Base-by-base conservation (phyloP, 2,888 invertebrate genomes). In the Coremacera marginata region DNA sequence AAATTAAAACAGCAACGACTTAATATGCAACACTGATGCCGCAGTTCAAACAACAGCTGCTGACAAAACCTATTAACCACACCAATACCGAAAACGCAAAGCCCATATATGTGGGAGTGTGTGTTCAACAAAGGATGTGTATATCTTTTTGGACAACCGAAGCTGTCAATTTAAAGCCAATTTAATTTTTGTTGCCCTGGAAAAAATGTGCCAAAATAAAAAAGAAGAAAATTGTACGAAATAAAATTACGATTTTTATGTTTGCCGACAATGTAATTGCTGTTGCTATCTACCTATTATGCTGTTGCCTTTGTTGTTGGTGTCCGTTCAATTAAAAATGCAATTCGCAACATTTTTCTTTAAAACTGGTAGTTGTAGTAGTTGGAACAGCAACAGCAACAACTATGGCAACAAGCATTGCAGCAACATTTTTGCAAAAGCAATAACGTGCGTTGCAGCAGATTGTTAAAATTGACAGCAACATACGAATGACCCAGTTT, bases 141-240 rank as follows among this genome's bases (percentile, higher is more conserved):
- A 19, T 22, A 27, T 5, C 52, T 51, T 16, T 52, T 51, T 70
- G 55, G 49, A 83, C 83, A 82, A 86, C 82, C 86, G 85, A 85
- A 85, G 86, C 86, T 86, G 86, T 86, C 85, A 85, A 85, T 86
- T 85, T 85, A 85, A 86, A 86, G 85, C 83, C 86, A 85, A 86
- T 85, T 85, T 84, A 84, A 84, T 86, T 85, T 63, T 22, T 71
- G 44, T 67, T 67, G 37, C 31, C 4, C 14, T 3, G 25, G 16
- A 49, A 51, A 68, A 27, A 25, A 7, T 31, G 5, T 14, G 34
- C 14, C 9, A 44, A 71, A 16, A 55, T 16, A 8, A 25, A 19
- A 71, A 37, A 71, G 37, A 55, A 16, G 2, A 65, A 37, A 67
- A 74, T 60, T 71, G 76, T 62, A 31, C 71, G 73, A 60, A 77